These are phyloP conservation scores for Diabrotica balteata DNA, from an alignment of 2,888 invertebrate species.

Conservation along the genomic window DNA sequence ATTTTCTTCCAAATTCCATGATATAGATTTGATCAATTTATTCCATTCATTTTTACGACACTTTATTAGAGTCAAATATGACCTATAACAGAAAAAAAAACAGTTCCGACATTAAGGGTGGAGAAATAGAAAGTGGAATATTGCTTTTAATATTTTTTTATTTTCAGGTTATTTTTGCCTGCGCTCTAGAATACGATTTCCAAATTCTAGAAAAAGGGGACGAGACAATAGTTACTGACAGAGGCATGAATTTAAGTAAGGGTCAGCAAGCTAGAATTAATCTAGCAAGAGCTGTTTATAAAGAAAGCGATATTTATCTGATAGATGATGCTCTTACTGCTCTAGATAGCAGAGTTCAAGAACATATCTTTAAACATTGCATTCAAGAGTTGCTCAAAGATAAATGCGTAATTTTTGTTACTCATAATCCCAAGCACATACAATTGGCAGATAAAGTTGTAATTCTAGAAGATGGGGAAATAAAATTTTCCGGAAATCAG, in stretches of 20 bases:
- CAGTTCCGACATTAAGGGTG: too few relatives aligned
- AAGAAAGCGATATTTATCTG: constrained; percentile 78
- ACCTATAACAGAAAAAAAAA: too few relatives aligned
- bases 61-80: too few relatives aligned
- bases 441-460: constrained; percentile 58
- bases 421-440: constrained; percentile 45
- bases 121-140: too few relatives aligned
- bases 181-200: constrained; percentile 70
- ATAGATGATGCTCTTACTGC: constrained; percentile 83
- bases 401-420: constrained; percentile 61
- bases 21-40: too few relatives aligned
- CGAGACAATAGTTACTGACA: constrained; percentile 78
- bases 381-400: constrained; percentile 45
- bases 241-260: constrained; percentile 80
- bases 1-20: too few relatives aligned
- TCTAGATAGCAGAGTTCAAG: constrained; percentile 77
- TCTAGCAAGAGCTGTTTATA: constrained; percentile 77
- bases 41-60: too few relatives aligned
- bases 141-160: background rate
- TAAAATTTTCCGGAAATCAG: constrained; percentile 39
- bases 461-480: constrained; percentile 54
- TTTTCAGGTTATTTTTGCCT: constrained; percentile 62
- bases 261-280: constrained; percentile 84
- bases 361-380: constrained; percentile 73
- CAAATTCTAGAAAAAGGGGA: constrained; percentile 68